Conservation (phyloP, 2,888 invertebrate species). For the Nemoura dubitans region DNA sequence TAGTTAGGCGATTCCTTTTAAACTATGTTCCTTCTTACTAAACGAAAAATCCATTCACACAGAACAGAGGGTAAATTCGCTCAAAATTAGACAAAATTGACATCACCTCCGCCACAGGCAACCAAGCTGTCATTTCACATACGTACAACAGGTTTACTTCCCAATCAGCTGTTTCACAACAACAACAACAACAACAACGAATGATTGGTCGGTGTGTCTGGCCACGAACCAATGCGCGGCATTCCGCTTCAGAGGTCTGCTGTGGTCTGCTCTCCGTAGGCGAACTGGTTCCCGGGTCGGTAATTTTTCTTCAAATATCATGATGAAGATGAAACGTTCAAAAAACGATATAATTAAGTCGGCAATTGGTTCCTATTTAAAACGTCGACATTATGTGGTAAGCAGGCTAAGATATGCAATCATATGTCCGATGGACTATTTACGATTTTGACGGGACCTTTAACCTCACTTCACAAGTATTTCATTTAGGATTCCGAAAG, state of each 20-base stretch:
- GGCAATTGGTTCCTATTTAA: conserved; percentile 73
- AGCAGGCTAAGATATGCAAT: background rate
- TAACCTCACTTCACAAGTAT: conserved; percentile 44
- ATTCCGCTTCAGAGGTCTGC: background rate
- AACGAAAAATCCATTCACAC: too few species aligned
- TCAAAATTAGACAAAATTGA: too few species aligned
- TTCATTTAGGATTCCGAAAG: conserved; percentile 68
- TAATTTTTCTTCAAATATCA: background rate
- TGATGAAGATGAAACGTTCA: conserved; percentile 68
- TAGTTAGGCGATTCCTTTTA: too few species aligned
- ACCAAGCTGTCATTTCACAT: background rate
- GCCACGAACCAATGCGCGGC: background rate
- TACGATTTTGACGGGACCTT: background rate
- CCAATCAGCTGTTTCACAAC: background rate
- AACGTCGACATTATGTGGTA: conserved; percentile 74
- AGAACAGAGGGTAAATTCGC: too few species aligned
- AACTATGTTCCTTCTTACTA: too few species aligned
- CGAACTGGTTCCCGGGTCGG: background rate
- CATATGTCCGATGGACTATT: background rate
- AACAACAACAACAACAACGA: background rate
- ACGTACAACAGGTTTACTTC: background rate
- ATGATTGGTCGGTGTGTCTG: background rate
- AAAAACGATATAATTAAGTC: conserved; percentile 74
- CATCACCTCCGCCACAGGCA: too few species aligned
- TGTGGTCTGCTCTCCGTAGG: background rate